Evolutionary conservation across 1,140 invertebrate genomes (phyloP).

Genomic region (Caenorhabditis tropicalis): DNA sequence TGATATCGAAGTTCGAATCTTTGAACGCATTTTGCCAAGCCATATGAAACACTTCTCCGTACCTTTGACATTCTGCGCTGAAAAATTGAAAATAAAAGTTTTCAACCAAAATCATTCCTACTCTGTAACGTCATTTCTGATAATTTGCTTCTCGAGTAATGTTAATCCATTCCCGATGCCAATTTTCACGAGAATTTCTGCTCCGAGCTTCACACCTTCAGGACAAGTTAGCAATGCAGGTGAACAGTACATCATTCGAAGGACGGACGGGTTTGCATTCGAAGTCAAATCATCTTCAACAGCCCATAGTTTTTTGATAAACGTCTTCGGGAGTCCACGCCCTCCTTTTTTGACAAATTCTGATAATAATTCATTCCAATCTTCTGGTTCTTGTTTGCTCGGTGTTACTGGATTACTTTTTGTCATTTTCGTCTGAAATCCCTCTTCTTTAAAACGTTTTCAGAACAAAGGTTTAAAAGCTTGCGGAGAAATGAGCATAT

Average conservation of each 20-base stretch:
- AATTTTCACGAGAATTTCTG: background rate
- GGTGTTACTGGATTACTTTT: constrained; percentile 20
- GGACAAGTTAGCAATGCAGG: background rate
- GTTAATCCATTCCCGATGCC: background rate
- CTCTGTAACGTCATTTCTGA: background rate
- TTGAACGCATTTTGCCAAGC: background rate
- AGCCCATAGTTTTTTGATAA: constrained; percentile 18
- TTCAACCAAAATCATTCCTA: background rate
- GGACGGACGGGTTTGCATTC: background rate
- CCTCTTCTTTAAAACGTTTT: too few relatives aligned
- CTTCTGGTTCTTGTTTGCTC: background rate
- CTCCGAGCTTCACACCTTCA: background rate
- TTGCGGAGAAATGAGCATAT: too few relatives aligned
- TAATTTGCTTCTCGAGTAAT: background rate
- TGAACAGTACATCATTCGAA: background rate
- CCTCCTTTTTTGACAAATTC: background rate
- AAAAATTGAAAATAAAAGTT: background rate
- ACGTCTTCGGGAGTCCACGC: background rate
- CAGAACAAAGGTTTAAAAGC: background rate
- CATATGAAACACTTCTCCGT: background rate
- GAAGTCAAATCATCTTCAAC: background rate
- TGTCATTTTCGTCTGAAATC: background rate
- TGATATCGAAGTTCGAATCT: background rate
- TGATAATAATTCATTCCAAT: background rate
- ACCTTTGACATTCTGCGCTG: constrained; percentile 17